These are phyloP conservation scores for Strigamia crassipes DNA, from an alignment of 2,888 invertebrate species.

Conservation along the genomic window DNA sequence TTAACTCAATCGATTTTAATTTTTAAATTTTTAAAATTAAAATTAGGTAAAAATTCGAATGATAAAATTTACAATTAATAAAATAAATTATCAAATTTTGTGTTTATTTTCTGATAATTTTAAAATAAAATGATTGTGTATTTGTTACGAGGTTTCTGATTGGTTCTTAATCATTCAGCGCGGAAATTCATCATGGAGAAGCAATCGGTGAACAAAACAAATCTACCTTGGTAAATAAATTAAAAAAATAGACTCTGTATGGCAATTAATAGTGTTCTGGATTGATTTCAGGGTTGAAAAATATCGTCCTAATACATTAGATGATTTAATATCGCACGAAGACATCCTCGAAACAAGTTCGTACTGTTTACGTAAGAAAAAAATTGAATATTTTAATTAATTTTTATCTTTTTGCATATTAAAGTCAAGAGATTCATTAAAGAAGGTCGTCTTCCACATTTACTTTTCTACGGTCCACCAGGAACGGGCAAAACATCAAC, in stretches of 20 bases:
- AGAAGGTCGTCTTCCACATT: constrained; percentile 90
- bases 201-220: not conserved
- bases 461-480: constrained; percentile 96
- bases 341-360: constrained; percentile 87
- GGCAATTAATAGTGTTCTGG: not conserved
- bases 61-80: too few species aligned
- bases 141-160: not conserved
- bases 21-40: not conserved
- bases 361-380: not conserved
- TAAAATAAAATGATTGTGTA: not conserved
- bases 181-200: constrained; percentile 1
- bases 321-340: constrained; percentile 94
- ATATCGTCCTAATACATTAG: constrained; percentile 87
- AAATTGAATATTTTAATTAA: not conserved
- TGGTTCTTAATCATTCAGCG: not conserved
- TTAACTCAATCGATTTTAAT: not conserved
- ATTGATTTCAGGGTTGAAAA: constrained; percentile 82
- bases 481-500: constrained; percentile 99
- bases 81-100: not conserved
- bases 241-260: not conserved
- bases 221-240: constrained; percentile 33
- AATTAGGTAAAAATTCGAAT: too few species aligned
- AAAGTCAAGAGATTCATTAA: constrained; percentile 83
- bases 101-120: not conserved
- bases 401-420: constrained; percentile 51